Evolutionary conservation across 2,113 vertebrate genomes (phyloP), one percentile per base, ranked within the genome.

Genomic region (Vanacampus margaritifer): DNA sequence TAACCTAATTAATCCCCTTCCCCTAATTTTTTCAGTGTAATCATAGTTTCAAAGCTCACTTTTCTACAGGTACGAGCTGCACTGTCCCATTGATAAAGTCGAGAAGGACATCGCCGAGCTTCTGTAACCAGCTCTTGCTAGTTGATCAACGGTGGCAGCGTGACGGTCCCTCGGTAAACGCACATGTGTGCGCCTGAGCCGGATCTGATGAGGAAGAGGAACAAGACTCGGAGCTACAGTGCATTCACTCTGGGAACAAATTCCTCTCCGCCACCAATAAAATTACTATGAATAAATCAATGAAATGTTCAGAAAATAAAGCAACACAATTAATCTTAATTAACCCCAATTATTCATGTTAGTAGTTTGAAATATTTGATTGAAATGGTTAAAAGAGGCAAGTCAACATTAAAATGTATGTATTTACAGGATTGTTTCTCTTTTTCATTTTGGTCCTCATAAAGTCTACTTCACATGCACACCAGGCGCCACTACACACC

Each of bases 81-180:
- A 87, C 24, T 81, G 76, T 63, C 91, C 90, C 0, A 72, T 88
- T 73, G 79, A 88, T 24, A 82, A 73, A 8, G 84, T 93, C 58
- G 90, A 91, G 72, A 80, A 72, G 64, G 92, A 93, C 74, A 84
- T 93, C 69, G 77, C 81, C 39, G 62, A 60, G 9, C 84, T 93
- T 67, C 65, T 93, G 16, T 86, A 75, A 79, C 66, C 50, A 43
- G 71, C 67, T 32, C 57, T 65, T 16, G 64, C 60, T 58, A 53
- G 45, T 46, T 41, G 48, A 66, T 70, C 61, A 62, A 46, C 24
- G n/a, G 86, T 83, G 86, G 85, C 82, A 75, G 69, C 67, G 61
- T 93, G 92, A 93, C 2, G 92, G 90, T 85, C 87, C 76, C 90
- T 86, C 87, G 84, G 92, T 86, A 91, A 93, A 92, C 81, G 89